Percentiles rank a stretch among this genome's conserved stretches.
Conservation (phyloP, 2,888 invertebrate genomes). For the Leucania comma region DNA sequence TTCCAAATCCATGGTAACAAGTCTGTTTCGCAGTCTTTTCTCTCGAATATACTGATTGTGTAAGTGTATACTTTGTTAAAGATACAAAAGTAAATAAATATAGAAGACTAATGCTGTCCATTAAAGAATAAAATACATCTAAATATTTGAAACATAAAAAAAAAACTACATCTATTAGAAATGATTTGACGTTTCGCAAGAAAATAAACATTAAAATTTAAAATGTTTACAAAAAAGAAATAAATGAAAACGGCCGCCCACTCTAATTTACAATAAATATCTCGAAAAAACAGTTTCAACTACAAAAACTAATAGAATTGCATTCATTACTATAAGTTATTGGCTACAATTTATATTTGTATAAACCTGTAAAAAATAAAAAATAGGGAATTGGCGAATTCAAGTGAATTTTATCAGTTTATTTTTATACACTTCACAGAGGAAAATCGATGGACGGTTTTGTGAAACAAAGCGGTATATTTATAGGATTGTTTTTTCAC, state of each 20-base stretch:
- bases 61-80: too few relatives aligned
- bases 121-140: neutral
- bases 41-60: too few relatives aligned
- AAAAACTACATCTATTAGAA: neutral
- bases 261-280: slow-evolving; percentile 12
- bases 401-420: neutral
- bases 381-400: neutral
- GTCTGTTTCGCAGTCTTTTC: too few relatives aligned
- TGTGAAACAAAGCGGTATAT: neutral
- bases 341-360: slow-evolving; percentile 15
- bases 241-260: slow-evolving; percentile 15
- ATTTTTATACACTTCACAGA: slow-evolving; percentile 7
- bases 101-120: neutral
- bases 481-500: neutral
- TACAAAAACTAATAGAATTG: slow-evolving; percentile 33
- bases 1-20: too few relatives aligned
- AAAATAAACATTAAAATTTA: neutral
- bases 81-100: too few relatives aligned
- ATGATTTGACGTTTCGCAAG: neutral
- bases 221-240: slow-evolving; percentile 16
- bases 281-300: slow-evolving; percentile 6
- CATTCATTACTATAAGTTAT: slow-evolving; percentile 36
- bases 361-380: neutral
- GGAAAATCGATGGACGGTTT: neutral
- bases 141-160: neutral